Conservation (phyloP, 2,888 invertebrate species). For the Apodemia hepburni region DNA sequence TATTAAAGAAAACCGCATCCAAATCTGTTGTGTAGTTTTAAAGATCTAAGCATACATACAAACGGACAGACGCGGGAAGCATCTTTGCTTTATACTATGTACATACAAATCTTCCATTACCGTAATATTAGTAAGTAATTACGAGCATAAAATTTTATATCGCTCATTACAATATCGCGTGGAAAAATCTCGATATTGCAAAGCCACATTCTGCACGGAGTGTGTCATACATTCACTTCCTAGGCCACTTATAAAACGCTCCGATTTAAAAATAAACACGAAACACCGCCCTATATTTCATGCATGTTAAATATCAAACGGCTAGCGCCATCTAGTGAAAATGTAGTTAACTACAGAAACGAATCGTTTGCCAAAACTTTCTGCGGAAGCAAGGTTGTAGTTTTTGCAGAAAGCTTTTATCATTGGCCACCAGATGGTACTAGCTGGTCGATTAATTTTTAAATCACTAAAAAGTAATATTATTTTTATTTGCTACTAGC, state of each 20-base stretch:
- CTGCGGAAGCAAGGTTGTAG: constrained; percentile 33
- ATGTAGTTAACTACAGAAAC: constrained; percentile 41
- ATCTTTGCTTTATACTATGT: too few species aligned
- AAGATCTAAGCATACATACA: too few species aligned
- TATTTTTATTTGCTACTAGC: too few species aligned
- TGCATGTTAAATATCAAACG: constrained; percentile 24
- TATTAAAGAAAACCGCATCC: too few species aligned
- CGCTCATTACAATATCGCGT: constrained; percentile 22
- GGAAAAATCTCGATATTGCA: constrained; percentile 47
- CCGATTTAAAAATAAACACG: constrained; percentile 69
- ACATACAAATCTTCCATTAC: too few species aligned
- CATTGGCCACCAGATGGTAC: constrained; percentile 40
- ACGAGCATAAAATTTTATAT: background rate
- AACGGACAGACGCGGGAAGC: too few species aligned
- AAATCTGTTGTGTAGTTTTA: too few species aligned
- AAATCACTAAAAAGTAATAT: background rate
- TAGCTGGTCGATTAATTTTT: constrained; percentile 24
- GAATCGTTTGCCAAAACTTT: constrained; percentile 43
- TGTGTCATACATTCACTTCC: constrained; percentile 56
- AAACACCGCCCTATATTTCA: constrained; percentile 34
- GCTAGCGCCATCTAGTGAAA: constrained; percentile 51
- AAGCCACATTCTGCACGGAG: constrained; percentile 44
- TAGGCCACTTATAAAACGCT: constrained; percentile 72
- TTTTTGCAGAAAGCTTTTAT: constrained; percentile 30
- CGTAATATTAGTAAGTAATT: background rate